Evolutionary conservation across 2,888 invertebrate species (phyloP).

Genomic region (Papilio gigon): DNA sequence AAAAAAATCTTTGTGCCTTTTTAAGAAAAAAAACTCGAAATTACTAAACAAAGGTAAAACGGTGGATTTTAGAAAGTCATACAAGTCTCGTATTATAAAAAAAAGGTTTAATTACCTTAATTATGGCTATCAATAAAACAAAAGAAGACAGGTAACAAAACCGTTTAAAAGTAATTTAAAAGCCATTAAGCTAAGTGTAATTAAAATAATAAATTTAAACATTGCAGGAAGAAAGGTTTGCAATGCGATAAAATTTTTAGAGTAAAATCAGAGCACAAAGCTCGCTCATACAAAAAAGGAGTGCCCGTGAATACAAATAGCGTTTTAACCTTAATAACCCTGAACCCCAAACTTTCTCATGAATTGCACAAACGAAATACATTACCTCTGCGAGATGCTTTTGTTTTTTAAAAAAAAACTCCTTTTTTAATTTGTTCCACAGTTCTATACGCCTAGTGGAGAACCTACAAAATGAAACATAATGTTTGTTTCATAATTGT

Average conservation of each 20-base stretch:
- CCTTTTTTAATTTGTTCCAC: neutral
- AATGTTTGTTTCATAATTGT: no score
- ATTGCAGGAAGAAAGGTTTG: constrained; percentile 11
- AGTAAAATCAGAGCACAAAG: constrained; percentile 33
- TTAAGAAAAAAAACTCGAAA: neutral
- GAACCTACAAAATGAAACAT: neutral
- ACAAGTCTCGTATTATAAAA: no score
- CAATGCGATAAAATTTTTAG: constrained; percentile 29
- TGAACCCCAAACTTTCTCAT: constrained; percentile 35
- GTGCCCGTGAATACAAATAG: constrained; percentile 39
- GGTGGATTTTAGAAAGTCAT: neutral
- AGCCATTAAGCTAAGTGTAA: constrained; percentile 20
- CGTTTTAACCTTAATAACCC: constrained; percentile 39
- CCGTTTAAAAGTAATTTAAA: constrained; percentile 15
- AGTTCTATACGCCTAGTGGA: no score
- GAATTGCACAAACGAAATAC: constrained; percentile 37
- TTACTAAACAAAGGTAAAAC: neutral
- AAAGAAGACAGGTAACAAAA: neutral
- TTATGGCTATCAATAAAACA: neutral
- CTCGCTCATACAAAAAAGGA: constrained; percentile 33
- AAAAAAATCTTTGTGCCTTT: no score
- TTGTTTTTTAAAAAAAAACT: neutral
- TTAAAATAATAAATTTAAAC: constrained; percentile 21
- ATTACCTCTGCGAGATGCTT: constrained; percentile 10
- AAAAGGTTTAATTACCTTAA: no score